phyloP scores from a whole-genome alignment of 2,888 invertebrate genomes.

The Drosophila greeni region DNA sequence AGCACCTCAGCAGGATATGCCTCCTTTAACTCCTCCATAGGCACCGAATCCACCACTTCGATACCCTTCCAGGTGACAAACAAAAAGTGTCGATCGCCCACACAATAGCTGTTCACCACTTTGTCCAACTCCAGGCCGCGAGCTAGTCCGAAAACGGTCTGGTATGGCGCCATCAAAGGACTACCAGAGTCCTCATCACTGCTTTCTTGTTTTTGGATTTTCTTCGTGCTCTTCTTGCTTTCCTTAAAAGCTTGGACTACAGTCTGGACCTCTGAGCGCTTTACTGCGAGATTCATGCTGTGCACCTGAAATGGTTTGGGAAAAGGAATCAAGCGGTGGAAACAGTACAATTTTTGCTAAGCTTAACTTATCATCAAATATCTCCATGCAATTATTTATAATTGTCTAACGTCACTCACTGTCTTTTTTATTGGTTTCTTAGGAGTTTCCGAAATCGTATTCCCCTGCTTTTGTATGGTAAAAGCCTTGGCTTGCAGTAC shows the following conservation, averaged over 20 bases:
- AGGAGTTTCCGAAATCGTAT: too few species aligned
- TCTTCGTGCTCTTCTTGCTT: not conserved
- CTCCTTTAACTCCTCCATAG: slow-evolving; percentile 2
- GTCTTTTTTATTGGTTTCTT: not conserved
- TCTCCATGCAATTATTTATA: not conserved
- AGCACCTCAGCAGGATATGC: slow-evolving; percentile 36
- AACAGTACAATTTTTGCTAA: too few species aligned
- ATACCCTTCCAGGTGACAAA: slow-evolving; percentile 42
- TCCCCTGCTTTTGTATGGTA: not conserved
- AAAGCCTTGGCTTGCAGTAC: not conserved
- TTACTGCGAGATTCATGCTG: not conserved
- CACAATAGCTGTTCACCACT: slow-evolving; percentile 11
- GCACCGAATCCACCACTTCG: slow-evolving; percentile 28
- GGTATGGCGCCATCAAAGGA: slow-evolving; percentile 2
- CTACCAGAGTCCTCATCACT: not conserved
- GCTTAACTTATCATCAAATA: too few species aligned
- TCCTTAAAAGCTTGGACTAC: not conserved
- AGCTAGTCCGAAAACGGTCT: slow-evolving; percentile 18
- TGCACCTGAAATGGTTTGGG: not conserved
- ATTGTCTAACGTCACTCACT: not conserved
- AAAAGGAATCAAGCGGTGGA: not conserved
- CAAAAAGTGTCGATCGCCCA: slow-evolving; percentile 14
- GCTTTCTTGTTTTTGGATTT: not conserved
- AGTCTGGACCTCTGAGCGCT: not conserved
- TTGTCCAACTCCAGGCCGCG: slow-evolving; percentile 43